phyloP scores from a whole-genome alignment of 2,113 vertebrate genomes.

The Leucoraja erinaceus region DNA sequence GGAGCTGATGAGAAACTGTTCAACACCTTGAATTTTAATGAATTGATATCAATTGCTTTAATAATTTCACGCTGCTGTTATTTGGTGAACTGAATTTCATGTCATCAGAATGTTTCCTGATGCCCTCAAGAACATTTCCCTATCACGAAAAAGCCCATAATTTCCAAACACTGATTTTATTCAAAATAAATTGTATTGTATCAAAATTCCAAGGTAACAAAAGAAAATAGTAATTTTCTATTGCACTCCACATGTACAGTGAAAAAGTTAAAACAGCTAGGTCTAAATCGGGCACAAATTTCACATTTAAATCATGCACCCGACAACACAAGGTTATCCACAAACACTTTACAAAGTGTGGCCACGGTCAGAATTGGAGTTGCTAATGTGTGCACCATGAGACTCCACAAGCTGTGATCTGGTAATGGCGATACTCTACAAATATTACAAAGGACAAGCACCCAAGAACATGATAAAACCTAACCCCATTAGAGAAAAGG shows the following conservation, averaged over 20 bases:
- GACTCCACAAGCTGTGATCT: background rate
- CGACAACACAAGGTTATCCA: background rate
- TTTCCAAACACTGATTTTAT: background rate
- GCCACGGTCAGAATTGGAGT: too few relatives aligned
- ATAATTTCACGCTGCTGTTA: too few relatives aligned
- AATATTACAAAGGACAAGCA: background rate
- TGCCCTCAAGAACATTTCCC: too few relatives aligned
- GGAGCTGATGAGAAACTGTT: too few relatives aligned
- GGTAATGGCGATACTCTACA: background rate
- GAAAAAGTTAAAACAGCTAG: background rate
- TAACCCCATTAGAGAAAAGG: background rate
- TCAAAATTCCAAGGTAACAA: background rate
- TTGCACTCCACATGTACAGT: background rate
- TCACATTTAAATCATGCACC: background rate
- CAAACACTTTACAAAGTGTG: background rate
- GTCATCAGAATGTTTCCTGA: too few relatives aligned
- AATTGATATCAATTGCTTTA: too few relatives aligned
- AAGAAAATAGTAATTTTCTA: background rate
- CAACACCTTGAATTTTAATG: too few relatives aligned
- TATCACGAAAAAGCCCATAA: too few relatives aligned
- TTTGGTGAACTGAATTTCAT: too few relatives aligned
- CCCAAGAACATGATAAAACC: background rate
- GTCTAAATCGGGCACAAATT: background rate
- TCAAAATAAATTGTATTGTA: background rate
- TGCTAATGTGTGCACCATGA: background rate